Evolutionary conservation across 2,888 invertebrate genomes (phyloP).

Genomic region (Limnephilus auricula): DNA sequence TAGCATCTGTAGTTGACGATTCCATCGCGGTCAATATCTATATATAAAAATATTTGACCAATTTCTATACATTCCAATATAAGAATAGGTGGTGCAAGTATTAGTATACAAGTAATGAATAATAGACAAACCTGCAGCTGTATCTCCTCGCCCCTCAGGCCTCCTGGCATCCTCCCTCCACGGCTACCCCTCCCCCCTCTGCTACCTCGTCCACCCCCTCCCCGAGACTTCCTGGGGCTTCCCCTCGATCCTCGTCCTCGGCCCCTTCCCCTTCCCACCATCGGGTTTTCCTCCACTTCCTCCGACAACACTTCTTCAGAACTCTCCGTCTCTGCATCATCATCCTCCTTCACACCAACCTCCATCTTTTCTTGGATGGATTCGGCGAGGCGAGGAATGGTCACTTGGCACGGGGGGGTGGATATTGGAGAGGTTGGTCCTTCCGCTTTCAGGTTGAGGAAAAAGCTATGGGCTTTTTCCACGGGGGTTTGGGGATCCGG

Average conservation of each 20-base stretch:
- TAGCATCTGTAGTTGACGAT: too few relatives aligned
- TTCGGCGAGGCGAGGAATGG: conserved; percentile 38
- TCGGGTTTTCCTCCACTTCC: conserved; percentile 63
- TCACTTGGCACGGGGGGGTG: conserved; percentile 72
- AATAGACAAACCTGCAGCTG: conserved; percentile 61
- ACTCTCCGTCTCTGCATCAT: conserved; percentile 68
- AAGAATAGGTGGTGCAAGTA: neutral
- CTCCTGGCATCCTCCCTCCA: conserved; percentile 72
- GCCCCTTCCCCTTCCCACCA: conserved; percentile 68
- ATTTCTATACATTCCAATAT: neutral
- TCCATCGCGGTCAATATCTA: neutral
- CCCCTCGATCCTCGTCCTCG: conserved; percentile 68
- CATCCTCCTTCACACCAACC: conserved; percentile 68
- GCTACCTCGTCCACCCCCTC: conserved; percentile 69
- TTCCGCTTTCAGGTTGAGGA: conserved; percentile 70
- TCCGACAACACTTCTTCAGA: conserved; percentile 12
- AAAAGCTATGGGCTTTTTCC: conserved; percentile 68
- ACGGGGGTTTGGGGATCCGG: conserved; percentile 45
- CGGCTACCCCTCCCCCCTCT: conserved; percentile 69
- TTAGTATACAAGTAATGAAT: neutral
- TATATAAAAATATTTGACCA: neutral
- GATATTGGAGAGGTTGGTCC: conserved; percentile 70
- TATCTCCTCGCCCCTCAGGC: conserved; percentile 69
- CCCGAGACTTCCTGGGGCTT: conserved; percentile 67
- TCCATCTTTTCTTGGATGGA: conserved; percentile 56